A percentile compares a stretch with the other conserved stretches of the same genome.
These are phyloP conservation scores for Pristionchus arcanus DNA, from an alignment of 2,888 invertebrate genomes.

Conservation along the genomic window DNA sequence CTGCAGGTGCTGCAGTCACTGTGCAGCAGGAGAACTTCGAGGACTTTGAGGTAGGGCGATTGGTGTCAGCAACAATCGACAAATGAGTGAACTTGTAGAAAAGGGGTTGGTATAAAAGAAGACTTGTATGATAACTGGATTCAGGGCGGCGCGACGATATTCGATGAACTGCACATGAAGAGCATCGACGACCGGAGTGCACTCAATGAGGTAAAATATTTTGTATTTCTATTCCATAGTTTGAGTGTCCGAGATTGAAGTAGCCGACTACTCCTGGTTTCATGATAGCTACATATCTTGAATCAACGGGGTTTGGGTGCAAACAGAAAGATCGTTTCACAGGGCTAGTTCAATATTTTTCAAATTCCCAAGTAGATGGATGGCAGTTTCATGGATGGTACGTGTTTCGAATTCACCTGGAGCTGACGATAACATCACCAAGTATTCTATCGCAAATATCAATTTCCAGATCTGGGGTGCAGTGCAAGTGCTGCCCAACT, in stretches of 20 bases:
- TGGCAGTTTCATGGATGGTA: neutral
- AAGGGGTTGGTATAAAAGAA: neutral
- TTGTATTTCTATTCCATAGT: neutral
- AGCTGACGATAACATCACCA: neutral
- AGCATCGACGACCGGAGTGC: constrained; percentile 72
- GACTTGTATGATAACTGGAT: neutral
- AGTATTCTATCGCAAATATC: neutral
- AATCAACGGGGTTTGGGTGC: neutral
- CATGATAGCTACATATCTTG: neutral
- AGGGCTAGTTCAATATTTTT: neutral
- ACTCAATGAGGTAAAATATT: constrained; percentile 61
- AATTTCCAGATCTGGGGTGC: constrained; percentile 50
- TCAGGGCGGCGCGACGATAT: constrained; percentile 58
- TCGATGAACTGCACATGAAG: constrained; percentile 73
- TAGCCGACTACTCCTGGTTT: neutral
- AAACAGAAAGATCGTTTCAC: neutral
- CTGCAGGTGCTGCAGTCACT: constrained; percentile 3
- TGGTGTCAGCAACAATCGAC: neutral
- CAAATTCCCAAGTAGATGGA: neutral
- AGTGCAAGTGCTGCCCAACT: constrained; percentile 49
- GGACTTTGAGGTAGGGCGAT: constrained; percentile 21
- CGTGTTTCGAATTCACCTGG: neutral
- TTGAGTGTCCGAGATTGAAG: neutral
- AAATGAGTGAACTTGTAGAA: neutral
- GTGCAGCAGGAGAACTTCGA: constrained; percentile 7